Base-by-base conservation (phyloP, 1,140 invertebrate species). In the Copidosoma floridanum region DNA sequence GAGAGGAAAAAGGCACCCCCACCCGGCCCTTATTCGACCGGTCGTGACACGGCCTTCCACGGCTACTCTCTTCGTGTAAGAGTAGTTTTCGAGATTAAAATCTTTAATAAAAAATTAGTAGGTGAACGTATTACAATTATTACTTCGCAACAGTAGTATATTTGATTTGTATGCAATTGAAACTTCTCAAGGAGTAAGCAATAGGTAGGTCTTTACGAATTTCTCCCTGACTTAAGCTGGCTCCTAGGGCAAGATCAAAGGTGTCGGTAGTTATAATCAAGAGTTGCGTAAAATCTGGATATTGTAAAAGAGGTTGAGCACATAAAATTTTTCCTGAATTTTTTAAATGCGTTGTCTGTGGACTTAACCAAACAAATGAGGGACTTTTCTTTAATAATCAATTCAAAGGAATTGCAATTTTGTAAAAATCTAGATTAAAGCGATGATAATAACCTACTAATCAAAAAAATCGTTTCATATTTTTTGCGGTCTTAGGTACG, bases 391-490 rank as follows among this genome's bases (percentile, higher is more conserved):
- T 48, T 40, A 50, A 12, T 12, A 41, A 40, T 41, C 8, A 1
- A 6, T 32, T 58, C 4, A 58, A 16, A 11, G 56, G 46, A 16
- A 32, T 48, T 14, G 56, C 35, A 1, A 40, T 40, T 40, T 16
- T 26, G 1, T 35, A 35, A 27, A 32, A 58, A 50, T 58, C 20
- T 40, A 23, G 14, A 14, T 43, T 59, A 43, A 51, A 52, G n/a
- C 20, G 43, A 1, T 48, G 8, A n/a, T 43, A 59, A 44, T 59
- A 59, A 20, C 23, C 23, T 29, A 16, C 14, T 7, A 52, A 2
- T 35, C 57, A 47, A 6, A 59, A 29, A 32, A 59, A 59, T 43
- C n/a, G 16, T 59, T 52, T 51, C 3, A 59, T n/a, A 16, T 59
- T 12, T 50, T 50, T 48, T 18, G 1, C 21, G 11, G n/a, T 27